Conservation (phyloP, 2,797 vertebrate genomes). For the Lepidocolaptes lacrymiger region DNA sequence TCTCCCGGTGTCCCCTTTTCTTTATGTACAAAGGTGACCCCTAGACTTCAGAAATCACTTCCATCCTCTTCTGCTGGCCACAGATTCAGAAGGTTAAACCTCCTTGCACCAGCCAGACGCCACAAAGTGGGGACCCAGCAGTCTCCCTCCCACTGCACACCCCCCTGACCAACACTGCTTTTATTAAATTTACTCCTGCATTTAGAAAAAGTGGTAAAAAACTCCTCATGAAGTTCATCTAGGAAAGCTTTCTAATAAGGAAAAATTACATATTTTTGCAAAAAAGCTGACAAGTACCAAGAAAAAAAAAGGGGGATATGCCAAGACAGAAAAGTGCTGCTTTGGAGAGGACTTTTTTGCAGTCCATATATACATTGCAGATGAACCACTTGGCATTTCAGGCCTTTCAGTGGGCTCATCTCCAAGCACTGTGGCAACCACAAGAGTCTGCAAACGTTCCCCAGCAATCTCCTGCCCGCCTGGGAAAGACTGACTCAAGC, state of each 20-base stretch:
- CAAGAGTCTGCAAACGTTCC: background rate
- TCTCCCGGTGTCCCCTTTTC: background rate
- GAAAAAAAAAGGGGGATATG: background rate
- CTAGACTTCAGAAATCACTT: background rate
- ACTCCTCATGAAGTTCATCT: background rate
- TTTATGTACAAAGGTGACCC: background rate
- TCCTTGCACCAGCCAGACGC: background rate
- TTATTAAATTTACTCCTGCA: background rate
- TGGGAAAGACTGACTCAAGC: background rate
- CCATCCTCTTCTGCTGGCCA: background rate
- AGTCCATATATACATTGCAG: background rate
- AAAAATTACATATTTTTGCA: background rate
- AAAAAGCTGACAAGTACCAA: background rate
- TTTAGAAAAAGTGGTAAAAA: background rate
- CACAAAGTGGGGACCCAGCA: fast-evolving
- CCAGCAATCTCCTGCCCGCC: background rate
- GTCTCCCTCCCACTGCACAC: background rate
- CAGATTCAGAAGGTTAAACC: background rate
- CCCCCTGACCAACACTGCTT: background rate
- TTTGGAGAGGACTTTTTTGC: background rate
- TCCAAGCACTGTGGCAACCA: background rate
- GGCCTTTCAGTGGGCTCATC: background rate
- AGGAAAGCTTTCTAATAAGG: background rate
- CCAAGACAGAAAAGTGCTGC: background rate
- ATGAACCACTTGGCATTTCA: background rate